Base-by-base conservation (phyloP, 2,113 vertebrate species). In the Colius striatus region DNA sequence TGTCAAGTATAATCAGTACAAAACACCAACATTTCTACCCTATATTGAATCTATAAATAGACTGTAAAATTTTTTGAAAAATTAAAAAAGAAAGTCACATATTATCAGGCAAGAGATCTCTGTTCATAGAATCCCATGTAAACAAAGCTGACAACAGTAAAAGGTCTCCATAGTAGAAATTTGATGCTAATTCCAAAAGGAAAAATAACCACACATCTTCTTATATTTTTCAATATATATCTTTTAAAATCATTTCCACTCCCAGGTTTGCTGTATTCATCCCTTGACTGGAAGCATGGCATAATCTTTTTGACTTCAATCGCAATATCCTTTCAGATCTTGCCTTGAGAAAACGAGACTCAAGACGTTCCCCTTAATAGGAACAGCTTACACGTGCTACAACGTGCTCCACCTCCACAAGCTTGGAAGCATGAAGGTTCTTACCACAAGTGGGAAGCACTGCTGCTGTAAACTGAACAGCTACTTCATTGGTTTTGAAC, bases 41-140 rank as follows among this genome's bases (percentile, higher is more conserved):
- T 8, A 25, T 66, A 43, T 3, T 54, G 36, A 60, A 79, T 68
- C 62, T 70, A 86, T 55, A 95, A 91, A 95, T 83, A 90, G n/a
- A 57, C 14, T 57, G 17, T 32, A 92, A 92, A 92, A 82, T 48
- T 29, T 25, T 43, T 7, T 43, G 29, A 41, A 10, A 32, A 10
- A 7, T 2, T 2, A 7, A 36, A 86, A 72, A 85, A 61, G 0
- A 87, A 80, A 90, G 85, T 86, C 88, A 95, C 94, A 78, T 72
- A 75, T 81, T 89, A 77, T 22, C 71, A 90, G 92, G 88, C 55
- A 83, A 96, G 72, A 92, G 50, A 85, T 70, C 73, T 38, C 34
- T 84, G 71, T 87, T 62, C 30, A 63, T 8, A 93, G 61, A 83
- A 87, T 78, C 63, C n/a, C 58, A 76, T 51, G 94, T 90, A 95